These are phyloP conservation scores for Trachelus iudaicus DNA, from an alignment of 2,888 invertebrate genomes.

Conservation along the genomic window DNA sequence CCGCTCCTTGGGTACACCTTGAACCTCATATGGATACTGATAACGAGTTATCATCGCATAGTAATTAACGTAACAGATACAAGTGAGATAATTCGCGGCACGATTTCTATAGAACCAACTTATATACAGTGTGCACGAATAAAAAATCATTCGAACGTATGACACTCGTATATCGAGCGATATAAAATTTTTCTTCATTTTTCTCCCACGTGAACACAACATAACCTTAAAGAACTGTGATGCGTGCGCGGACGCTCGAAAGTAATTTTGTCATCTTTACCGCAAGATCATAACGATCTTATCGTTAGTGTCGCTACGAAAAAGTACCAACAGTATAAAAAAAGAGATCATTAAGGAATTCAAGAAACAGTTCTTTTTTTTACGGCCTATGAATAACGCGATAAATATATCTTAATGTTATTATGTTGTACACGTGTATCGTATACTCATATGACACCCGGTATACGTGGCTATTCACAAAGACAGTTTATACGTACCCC, in stretches of 20 bases:
- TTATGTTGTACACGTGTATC: neutral
- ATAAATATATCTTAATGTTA: neutral
- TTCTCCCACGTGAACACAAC: neutral
- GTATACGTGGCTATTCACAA: slow-evolving; percentile 23
- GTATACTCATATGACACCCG: slow-evolving; percentile 23
- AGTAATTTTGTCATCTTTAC: neutral
- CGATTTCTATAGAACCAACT: neutral
- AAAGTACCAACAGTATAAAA: neutral
- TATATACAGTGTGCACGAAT: neutral
- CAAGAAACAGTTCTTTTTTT: neutral
- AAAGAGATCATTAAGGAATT: neutral
- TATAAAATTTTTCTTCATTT: neutral
- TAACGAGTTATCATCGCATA: neutral
- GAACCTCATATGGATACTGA: neutral
- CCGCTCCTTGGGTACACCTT: neutral
- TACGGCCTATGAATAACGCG: neutral
- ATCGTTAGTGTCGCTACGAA: neutral
- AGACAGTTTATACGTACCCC: slow-evolving; percentile 22
- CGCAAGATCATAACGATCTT: neutral
- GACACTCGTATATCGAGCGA: neutral
- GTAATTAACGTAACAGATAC: neutral
- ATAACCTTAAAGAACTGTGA: neutral
- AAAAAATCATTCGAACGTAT: neutral
- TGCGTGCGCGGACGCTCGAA: too few relatives aligned
- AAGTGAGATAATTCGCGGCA: neutral